Evolutionary conservation across 2,113 vertebrate species (phyloP).

Genomic region (Numenius arquata): DNA sequence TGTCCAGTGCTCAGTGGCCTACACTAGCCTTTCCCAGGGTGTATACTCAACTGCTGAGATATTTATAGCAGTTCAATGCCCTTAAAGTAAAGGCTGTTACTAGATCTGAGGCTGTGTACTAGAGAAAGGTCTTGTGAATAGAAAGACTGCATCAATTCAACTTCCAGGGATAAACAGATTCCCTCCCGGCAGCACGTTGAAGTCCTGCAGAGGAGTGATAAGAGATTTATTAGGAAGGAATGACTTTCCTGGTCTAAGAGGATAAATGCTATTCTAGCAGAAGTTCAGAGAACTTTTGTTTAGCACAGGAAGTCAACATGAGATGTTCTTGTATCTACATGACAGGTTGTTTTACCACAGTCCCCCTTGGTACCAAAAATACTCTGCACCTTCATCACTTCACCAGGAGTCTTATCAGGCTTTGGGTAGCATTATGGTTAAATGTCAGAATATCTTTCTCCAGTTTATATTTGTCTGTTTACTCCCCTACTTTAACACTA

Average conservation of each 20-base stretch:
- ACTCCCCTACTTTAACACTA: background rate
- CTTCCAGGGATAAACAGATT: background rate
- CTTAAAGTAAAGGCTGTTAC: background rate
- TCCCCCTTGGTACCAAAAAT: background rate
- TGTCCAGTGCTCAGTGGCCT: background rate
- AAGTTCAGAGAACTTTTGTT: background rate
- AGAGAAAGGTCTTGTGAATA: background rate
- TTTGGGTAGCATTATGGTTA: background rate
- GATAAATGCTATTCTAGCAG: background rate
- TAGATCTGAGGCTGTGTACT: background rate
- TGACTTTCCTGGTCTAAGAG: background rate
- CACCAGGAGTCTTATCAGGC: background rate
- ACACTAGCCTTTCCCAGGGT: background rate
- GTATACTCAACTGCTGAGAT: background rate
- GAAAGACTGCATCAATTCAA: background rate
- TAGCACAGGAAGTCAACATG: background rate
- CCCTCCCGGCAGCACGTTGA: rapidly evolving
- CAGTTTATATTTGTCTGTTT: background rate
- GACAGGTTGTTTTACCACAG: background rate
- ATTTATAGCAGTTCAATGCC: background rate
- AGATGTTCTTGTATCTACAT: background rate
- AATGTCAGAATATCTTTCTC: background rate
- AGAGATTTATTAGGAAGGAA: background rate
- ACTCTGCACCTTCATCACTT: background rate
- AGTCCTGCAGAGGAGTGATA: background rate